Base-by-base conservation (phyloP, 2,113 vertebrate genomes). In the Hystrix cristata region DNA sequence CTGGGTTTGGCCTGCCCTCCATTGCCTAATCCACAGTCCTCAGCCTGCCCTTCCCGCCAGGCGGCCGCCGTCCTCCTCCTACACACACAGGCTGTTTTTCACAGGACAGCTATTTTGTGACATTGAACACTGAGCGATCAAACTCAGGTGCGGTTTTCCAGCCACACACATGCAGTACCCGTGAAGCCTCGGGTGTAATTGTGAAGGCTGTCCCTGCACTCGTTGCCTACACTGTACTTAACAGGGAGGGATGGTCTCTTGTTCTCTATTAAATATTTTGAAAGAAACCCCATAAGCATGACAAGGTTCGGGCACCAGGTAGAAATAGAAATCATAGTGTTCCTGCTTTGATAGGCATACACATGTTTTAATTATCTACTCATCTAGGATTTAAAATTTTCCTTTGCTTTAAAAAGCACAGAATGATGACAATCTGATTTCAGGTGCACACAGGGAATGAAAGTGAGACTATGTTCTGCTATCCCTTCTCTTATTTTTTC, bases 251-350 rank as follows among this genome's bases (percentile, higher is more conserved):
- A 62, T 84, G 89, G 74, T 15, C 86, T 80, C 74, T 95, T 57
- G 21, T 87, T 93, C 87, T 71, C 64, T 91, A 82, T 82, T 94
- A 96, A 96, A 96, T 96, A 55, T 96, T 96, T 93, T 96, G 91
- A 95, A 97, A 97, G 89, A 65, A 91, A 91, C 89, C 59, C 59
- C 0, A 0, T 76, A 81, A 59, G 64, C 46, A 67, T 14, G 51
- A 78, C 59, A 93, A 93, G 19, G 80, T 90, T 97, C 74, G 93
- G 79, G 21, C 31, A 78, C 82, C 46, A 93, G 53, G 29, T 10
- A 38, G 46, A 93, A 92, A 84, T 85, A 69, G 59, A 38, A 84
- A 93, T 80, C n/a, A 1, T 13, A 59, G 59, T 90, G 59, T 29
- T 18, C 29, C 38, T 91, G 78, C 16, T 87, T 78, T 96, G 93